phyloP scores from a whole-genome alignment of 2,888 invertebrate genomes.

The Trichopria drosophilae region DNA sequence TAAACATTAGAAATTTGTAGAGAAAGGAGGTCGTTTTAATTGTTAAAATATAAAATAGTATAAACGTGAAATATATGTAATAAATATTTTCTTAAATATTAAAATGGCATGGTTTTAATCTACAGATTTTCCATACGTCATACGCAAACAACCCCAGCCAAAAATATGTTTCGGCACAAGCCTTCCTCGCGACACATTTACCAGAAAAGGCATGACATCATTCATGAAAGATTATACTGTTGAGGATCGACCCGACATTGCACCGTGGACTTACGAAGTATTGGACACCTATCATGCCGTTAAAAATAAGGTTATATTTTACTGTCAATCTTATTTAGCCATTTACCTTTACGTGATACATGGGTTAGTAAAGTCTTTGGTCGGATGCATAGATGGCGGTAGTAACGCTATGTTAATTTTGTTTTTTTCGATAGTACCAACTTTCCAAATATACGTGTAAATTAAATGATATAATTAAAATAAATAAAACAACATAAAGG shows the following conservation, averaged over 20 bases:
- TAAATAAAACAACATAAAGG: too few relatives aligned
- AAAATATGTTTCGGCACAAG: constrained; percentile 52
- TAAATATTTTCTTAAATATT: constrained; percentile 5
- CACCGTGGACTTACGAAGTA: constrained; percentile 45
- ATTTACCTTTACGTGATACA: neutral
- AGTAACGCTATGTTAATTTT: too few relatives aligned
- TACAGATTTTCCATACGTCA: constrained; percentile 47
- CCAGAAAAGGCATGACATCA: constrained; percentile 41
- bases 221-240: constrained; percentile 45
- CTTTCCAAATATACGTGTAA: too few relatives aligned
- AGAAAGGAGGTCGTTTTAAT: too few relatives aligned
- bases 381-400: neutral
- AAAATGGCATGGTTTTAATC: neutral
- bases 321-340: too few relatives aligned
- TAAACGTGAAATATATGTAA: too few relatives aligned
- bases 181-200: constrained; percentile 42
- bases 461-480: too few relatives aligned
- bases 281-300: constrained; percentile 43
- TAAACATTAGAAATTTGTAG: too few relatives aligned
- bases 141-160: constrained; percentile 42
- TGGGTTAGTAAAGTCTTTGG: too few relatives aligned
- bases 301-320: constrained; percentile 46
- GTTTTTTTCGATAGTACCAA: too few relatives aligned
- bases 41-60: too few relatives aligned
- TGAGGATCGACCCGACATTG: constrained; percentile 44